Base-by-base conservation (phyloP, 1,140 invertebrate species). In the Saccostrea echinata region DNA sequence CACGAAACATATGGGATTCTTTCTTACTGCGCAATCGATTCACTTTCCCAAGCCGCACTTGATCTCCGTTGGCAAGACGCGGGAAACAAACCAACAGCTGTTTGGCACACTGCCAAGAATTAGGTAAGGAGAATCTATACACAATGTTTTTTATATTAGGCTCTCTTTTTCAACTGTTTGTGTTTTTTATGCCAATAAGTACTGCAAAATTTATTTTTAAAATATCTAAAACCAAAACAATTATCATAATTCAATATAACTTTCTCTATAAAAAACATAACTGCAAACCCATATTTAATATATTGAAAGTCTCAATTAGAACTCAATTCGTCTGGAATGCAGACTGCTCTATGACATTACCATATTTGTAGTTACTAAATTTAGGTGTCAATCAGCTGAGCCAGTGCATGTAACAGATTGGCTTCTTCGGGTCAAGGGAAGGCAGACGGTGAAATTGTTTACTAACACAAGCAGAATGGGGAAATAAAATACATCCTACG, bases 81-180 rank as follows among this genome's bases (percentile, higher is more conserved):
- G 92, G 91, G 92, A 93, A 93, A 92, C 91, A 91, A 91, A 91
- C 89, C 89, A 90, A 90, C 91, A 91, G 90, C 89, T 90, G 86
- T 88, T 90, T 84, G 90, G 88, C 89, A 84, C 57, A 53, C 53
- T 88, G 85, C 90, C 90, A 92, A 85, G 64, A 43, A 43, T 1
- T 51, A 52, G 53, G 90, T 89, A 81, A 52, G 89, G 90, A 90
- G 89, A 90, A 91, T 89, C 88, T 82, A 21, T 16, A 83, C 21
- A 3, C 16, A 16, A 9, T 2, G 27, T 11, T 76, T 33, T 30
- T 30, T 27, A 33, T 33, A 30, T 76, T 76, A 2, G 3, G 13
- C 33, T 12, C 27, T 13, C 1, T 30, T 16, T 30, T 0, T 16
- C 11, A 76, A 76, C 18, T 13, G 33, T 0, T 16, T 11, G 0